phyloP scores from a whole-genome alignment of 30 jellyfish, hydroid and myxozoan genomes.

The Morbakka virulenta region DNA sequence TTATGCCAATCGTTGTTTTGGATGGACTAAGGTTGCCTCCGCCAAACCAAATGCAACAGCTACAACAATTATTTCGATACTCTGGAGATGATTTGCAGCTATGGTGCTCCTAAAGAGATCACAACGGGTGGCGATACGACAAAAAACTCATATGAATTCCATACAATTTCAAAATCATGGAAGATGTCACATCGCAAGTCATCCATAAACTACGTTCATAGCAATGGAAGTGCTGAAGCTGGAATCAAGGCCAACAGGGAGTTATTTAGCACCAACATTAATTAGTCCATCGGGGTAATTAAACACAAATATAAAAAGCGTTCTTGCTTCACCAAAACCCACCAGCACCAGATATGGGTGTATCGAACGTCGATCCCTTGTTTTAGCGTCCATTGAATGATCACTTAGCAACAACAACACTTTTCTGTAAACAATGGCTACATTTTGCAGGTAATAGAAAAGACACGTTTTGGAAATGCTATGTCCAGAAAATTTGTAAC shows the following conservation, averaged over 20 bases:
- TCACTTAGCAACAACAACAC: too few relatives aligned
- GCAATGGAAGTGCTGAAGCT: background rate
- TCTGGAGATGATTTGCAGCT: background rate
- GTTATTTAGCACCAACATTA: background rate
- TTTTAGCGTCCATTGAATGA: background rate
- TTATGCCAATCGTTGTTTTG: slow-evolving; percentile 5
- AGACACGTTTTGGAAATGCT: background rate
- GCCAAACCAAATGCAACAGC: slow-evolving; percentile 10
- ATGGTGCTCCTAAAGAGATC: background rate
- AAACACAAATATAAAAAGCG: background rate
- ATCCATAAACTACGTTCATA: too few relatives aligned
- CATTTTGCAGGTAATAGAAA: background rate
- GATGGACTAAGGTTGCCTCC: slow-evolving; percentile 6
- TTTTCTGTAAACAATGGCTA: background rate
- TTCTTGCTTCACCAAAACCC: background rate
- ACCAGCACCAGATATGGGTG: background rate
- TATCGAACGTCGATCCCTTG: background rate
- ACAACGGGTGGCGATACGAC: background rate
- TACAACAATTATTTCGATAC: background rate
- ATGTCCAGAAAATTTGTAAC: too few relatives aligned
- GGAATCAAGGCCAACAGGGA: background rate
- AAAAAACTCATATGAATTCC: background rate
- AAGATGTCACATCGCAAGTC: too few relatives aligned
- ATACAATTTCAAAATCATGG: too few relatives aligned
- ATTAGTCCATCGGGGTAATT: background rate